Evolutionary conservation across 2,888 invertebrate species (phyloP).

Genomic region (Megamerina dolium): DNA sequence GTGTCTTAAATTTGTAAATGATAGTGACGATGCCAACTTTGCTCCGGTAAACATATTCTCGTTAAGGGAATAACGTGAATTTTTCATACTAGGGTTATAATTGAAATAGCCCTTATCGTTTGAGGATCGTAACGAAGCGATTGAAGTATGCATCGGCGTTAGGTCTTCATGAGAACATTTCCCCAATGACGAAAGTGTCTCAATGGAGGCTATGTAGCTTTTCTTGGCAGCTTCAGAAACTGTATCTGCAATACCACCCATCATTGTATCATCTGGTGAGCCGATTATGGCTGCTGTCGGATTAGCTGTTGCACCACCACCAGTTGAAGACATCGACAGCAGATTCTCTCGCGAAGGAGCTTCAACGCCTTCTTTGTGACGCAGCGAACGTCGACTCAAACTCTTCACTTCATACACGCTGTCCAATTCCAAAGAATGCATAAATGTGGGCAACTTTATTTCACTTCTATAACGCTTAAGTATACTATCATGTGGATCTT

Average conservation of each 20-base stretch:
- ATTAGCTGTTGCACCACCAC: conserved; percentile 23
- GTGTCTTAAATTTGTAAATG: conserved; percentile 29
- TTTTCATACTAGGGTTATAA: conserved; percentile 23
- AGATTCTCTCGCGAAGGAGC: conserved; percentile 43
- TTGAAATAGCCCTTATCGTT: conserved; percentile 27
- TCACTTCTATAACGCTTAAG: conserved; percentile 47
- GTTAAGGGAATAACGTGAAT: conserved; percentile 45
- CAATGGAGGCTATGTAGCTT: conserved; percentile 43
- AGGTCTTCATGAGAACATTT: conserved; percentile 32
- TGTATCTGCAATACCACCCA: conserved; percentile 31
- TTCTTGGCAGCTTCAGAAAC: conserved; percentile 29
- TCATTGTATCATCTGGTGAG: conserved; percentile 37
- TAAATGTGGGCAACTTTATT: conserved; percentile 44
- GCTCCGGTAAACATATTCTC: conserved; percentile 41
- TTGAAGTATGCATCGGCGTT: conserved; percentile 23
- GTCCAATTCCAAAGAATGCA: conserved; percentile 40
- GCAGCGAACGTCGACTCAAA: conserved; percentile 43
- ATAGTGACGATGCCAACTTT: conserved; percentile 28
- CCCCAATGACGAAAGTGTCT: conserved; percentile 47
- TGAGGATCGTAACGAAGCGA: conserved; percentile 31
- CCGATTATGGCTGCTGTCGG: conserved; percentile 28
- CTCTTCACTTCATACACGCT: conserved; percentile 42
- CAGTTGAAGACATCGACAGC: conserved; percentile 41
- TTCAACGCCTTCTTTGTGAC: conserved; percentile 39
- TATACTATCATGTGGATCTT: conserved; percentile 35